Base-by-base conservation (phyloP, 2,797 vertebrate species). In the Cyclopterus lumpus region DNA sequence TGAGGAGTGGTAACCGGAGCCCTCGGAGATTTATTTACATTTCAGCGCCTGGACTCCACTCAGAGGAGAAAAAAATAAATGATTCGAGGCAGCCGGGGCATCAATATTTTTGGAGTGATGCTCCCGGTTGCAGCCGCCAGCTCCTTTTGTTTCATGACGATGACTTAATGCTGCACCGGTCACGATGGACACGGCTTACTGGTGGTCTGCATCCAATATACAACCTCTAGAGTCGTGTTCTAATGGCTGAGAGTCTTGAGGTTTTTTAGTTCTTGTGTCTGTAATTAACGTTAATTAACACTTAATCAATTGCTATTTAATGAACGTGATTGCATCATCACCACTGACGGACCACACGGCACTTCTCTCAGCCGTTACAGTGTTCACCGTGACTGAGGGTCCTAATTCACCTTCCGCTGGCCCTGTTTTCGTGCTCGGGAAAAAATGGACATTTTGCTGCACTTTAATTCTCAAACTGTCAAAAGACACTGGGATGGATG, bases 11-110 rank as follows among this genome's bases (percentile, higher is more conserved):
- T 92, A 94, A 94, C 90, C 38, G 87, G 93, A 95, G 92, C 85
- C 87, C 90, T 85, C 71, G 93, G 89, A 94, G 93, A 94, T 95
- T 93, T 95, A 95, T 94, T 95, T 95, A 95, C 94, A 94, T 94
- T 94, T 95, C 92, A 94, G 92, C 67, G 88, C 89, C 90, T 90
- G 81, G 80, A 88, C 79, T 81, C 83, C 73, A 81, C 89, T 91
- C 80, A 70, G 85, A 12, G 80, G 83, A 87, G 81, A 88, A 82
- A 88, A 86, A 82, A 89, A 82, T 89, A 89, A 83, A 88, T 72
- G 69, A 86, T 83, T 60, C 46, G 51, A 86, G 70, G 83, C 82
- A 83, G 82, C 75, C 59, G 6, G 79, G 80, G 81, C 84, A 86
- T 92, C 88, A 91, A 93, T 94, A 91, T 93, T 93, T 94, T 86